Percentiles rank a stretch among this genome's conserved stretches.
Conservation (phyloP, 2,797 vertebrate genomes). For the Fringilla coelebs region DNA sequence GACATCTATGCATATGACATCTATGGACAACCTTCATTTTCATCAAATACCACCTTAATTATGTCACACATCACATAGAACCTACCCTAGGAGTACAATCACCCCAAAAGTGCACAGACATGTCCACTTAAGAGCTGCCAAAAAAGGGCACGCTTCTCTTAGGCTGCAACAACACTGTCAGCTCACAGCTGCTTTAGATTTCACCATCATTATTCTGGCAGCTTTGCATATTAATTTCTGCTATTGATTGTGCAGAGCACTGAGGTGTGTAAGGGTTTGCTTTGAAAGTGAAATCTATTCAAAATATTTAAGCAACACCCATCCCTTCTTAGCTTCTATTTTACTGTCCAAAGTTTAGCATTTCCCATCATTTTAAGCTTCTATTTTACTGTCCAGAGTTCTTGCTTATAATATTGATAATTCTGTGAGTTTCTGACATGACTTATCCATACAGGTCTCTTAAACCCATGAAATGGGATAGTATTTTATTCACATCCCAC, state of each 20-base stretch:
- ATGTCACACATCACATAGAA: neutral
- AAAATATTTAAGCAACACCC: neutral
- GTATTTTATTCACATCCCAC: neutral
- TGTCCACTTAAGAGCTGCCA: neutral
- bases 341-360: neutral
- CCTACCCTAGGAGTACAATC: neutral
- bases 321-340: neutral
- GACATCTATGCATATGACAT: neutral
- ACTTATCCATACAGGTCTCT: slow-evolving; percentile 16
- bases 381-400: neutral
- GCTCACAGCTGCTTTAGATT: neutral
- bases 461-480: neutral
- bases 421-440: neutral
- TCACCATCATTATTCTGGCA: neutral
- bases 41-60: neutral
- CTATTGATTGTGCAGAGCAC: neutral
- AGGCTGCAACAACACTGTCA: neutral
- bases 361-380: neutral
- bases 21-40: neutral
- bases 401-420: neutral
- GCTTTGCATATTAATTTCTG: slow-evolving; percentile 21
- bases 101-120: neutral
- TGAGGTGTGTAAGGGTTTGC: neutral
- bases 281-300: slow-evolving; percentile 19
- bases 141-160: neutral